Conservation (phyloP, 2,113 vertebrate species). For the Brevimyrus niger region DNA sequence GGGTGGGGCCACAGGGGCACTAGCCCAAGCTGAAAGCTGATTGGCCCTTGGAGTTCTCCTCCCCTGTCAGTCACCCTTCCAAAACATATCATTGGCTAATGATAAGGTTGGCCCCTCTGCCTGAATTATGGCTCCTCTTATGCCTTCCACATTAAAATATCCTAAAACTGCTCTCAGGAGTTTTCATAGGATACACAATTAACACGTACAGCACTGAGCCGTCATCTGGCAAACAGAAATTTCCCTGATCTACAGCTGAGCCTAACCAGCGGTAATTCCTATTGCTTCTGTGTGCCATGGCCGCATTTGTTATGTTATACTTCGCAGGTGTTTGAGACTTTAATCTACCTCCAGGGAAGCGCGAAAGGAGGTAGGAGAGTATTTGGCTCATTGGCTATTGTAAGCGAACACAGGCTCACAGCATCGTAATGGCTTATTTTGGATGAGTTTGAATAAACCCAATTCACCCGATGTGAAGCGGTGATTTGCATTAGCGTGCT, state of each 20-base stretch:
- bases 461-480: background rate
- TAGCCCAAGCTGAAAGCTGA: background rate
- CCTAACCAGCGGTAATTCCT: background rate
- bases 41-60: background rate
- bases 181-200: background rate
- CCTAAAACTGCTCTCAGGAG: background rate
- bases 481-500: slow-evolving; percentile 5
- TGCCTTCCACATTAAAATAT: background rate
- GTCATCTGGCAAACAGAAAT: background rate
- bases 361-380: background rate
- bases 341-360: slow-evolving; percentile 24
- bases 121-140: background rate
- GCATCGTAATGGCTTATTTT: background rate
- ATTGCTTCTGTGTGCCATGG: background rate
- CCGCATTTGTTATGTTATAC: background rate
- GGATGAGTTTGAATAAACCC: background rate
- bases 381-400: background rate
- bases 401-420: background rate
- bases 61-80: background rate
- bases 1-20: background rate
- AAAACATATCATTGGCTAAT: background rate
- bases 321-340: slow-evolving; percentile 29
- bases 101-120: background rate
- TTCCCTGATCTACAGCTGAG: background rate
- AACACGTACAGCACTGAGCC: background rate